A percentile compares a stretch with the other conserved stretches of the same genome.
Conservation (phyloP, 2,888 invertebrate genomes). For the Oscheius sp. region DNA sequence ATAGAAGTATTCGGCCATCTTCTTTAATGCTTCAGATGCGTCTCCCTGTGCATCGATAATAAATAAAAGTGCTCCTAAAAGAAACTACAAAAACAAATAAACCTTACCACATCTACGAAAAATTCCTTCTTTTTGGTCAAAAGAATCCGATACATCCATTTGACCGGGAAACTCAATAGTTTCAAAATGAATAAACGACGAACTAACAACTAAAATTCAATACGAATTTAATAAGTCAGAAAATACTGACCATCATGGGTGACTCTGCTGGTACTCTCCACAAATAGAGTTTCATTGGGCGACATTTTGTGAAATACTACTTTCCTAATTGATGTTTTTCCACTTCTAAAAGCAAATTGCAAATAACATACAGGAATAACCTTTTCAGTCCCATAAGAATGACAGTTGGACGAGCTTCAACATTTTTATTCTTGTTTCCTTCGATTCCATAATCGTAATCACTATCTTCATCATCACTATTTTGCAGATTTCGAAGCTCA, state of each 20-base stretch:
- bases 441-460: constrained; percentile 60
- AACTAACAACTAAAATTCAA: constrained; percentile 82
- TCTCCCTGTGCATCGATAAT: constrained; percentile 98
- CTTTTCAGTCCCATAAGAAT: constrained; percentile 69
- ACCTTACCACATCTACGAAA: constrained; percentile 42
- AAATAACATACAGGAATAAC: constrained; percentile 32
- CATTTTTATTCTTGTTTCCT: constrained; percentile 46
- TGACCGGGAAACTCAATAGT: constrained; percentile 99
- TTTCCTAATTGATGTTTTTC: constrained; percentile 98
- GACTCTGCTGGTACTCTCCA: constrained; percentile 97
- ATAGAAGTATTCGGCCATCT: constrained; percentile 89
- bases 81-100: neutral
- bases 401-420: constrained; percentile 61
- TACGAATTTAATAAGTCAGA: neutral
- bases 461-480: constrained; percentile 43
- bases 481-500: neutral
- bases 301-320: constrained; percentile 99
- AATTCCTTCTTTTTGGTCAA: constrained; percentile 30
- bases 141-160: constrained; percentile 74
- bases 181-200: constrained; percentile 98
- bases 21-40: constrained; percentile 91
- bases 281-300: constrained; percentile 96
- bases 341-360: constrained; percentile 79
- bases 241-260: constrained; percentile 81
- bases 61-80: constrained; percentile 94